Evolutionary conservation across 2,113 vertebrate genomes (phyloP).

Genomic region (Tricholaema leucomelas): DNA sequence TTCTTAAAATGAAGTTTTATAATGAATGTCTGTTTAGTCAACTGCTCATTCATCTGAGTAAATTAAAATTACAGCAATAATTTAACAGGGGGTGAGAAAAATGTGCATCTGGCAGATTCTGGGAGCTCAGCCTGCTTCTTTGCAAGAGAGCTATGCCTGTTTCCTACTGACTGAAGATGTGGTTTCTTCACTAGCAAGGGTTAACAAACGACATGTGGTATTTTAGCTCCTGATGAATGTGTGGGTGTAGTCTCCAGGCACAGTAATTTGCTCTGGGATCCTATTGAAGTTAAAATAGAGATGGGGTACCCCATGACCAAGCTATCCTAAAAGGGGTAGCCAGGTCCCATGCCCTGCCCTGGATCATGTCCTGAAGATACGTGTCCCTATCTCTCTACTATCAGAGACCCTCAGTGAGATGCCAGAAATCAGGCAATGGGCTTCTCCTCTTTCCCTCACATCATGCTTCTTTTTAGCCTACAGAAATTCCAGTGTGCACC

Average conservation of each 20-base stretch:
- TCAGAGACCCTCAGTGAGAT: background rate
- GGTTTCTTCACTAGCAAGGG: background rate
- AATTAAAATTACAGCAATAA: constrained; percentile 68
- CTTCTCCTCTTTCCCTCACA: background rate
- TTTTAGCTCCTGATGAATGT: background rate
- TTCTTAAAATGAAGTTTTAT: constrained; percentile 71
- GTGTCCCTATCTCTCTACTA: background rate
- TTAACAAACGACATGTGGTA: background rate
- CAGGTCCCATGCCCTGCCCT: background rate
- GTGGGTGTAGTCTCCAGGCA: background rate
- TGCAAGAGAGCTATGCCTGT: background rate
- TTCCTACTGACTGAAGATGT: constrained; percentile 37
- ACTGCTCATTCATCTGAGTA: constrained; percentile 46
- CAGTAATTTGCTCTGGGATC: background rate
- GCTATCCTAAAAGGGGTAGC: background rate
- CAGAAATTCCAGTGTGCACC: constrained; percentile 13
- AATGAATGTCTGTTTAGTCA: constrained; percentile 72
- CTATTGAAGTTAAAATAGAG: background rate
- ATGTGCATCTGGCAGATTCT: constrained; percentile 50
- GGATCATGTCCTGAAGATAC: background rate
- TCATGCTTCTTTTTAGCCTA: background rate
- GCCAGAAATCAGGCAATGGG: background rate
- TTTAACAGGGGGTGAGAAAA: constrained; percentile 22
- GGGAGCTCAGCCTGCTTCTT: constrained; percentile 34
- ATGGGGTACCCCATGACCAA: background rate